Evolutionary conservation across 2,113 vertebrate species (phyloP).

Genomic region (Urocynchramus pylzowi): DNA sequence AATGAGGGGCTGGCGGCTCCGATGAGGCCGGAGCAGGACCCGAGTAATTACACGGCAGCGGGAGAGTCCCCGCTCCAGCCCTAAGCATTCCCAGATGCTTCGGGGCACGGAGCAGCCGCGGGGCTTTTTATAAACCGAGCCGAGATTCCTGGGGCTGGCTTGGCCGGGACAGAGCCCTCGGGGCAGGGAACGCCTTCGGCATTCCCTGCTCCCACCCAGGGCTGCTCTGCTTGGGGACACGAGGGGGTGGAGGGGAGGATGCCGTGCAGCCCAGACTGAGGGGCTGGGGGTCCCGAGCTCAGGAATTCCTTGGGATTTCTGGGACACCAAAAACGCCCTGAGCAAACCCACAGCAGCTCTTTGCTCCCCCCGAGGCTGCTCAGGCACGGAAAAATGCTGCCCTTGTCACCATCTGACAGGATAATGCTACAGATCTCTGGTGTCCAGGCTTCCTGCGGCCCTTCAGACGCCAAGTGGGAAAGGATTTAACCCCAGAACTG

Average conservation of each 20-base stretch:
- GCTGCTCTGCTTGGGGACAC: not conserved
- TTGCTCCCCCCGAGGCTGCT: not conserved
- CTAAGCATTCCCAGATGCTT: not conserved
- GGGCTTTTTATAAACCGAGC: not conserved
- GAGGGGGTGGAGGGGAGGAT: not conserved
- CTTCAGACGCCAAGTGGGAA: not conserved
- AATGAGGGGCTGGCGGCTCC: not conserved
- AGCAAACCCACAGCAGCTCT: not conserved
- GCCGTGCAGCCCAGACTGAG: not conserved
- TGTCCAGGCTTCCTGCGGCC: not conserved
- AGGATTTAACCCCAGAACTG: not conserved
- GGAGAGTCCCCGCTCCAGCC: not conserved
- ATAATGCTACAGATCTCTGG: not conserved
- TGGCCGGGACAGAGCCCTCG: not conserved
- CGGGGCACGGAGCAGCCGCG: not conserved
- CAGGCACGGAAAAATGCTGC: not conserved
- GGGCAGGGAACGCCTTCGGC: not conserved
- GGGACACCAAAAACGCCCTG: not conserved
- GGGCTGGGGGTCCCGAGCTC: not conserved
- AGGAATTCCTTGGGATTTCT: not conserved
- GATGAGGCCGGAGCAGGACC: not conserved
- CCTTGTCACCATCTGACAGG: not conserved
- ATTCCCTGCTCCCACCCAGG: not conserved
- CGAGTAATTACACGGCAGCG: not conserved
- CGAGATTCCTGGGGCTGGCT: not conserved